A percentile compares a stretch with the other conserved stretches of the same genome.
These are phyloP conservation scores for Platypus cylindrus DNA, from an alignment of 2,888 invertebrate species.

Conservation along the genomic window DNA sequence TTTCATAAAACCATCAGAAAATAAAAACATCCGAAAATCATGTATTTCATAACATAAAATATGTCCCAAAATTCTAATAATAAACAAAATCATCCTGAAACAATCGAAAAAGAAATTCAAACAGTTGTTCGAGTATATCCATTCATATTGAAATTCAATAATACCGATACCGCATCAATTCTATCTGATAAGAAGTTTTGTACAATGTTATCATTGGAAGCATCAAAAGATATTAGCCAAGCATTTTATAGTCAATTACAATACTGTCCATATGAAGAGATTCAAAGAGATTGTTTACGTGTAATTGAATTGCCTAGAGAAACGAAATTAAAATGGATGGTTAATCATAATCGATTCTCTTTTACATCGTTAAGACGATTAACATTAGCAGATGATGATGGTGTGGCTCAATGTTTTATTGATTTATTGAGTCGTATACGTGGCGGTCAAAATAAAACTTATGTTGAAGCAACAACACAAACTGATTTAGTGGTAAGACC, in stretches of 20 bases:
- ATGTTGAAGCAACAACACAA: slow-evolving; percentile 14
- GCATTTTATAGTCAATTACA: slow-evolving; percentile 18
- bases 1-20: too few species aligned
- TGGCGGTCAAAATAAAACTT: slow-evolving; percentile 4
- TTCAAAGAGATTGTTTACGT: slow-evolving; percentile 16
- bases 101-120: slow-evolving; percentile 17
- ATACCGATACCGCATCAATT: slow-evolving; percentile 11
- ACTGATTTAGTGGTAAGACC: slow-evolving; percentile 19
- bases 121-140: slow-evolving; percentile 21
- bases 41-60: too few species aligned
- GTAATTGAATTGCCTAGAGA: slow-evolving; percentile 18
- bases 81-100: not conserved
- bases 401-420: slow-evolving; percentile 17
- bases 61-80: too few species aligned
- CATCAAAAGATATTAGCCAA: slow-evolving; percentile 6
- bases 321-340: slow-evolving; percentile 16
- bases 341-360: slow-evolving; percentile 2
- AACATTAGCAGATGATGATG: slow-evolving; percentile 20
- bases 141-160: slow-evolving; percentile 16
- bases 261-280: slow-evolving; percentile 21
- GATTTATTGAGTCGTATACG: slow-evolving; percentile 13
- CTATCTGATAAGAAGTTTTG: slow-evolving; percentile 17
- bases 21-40: too few species aligned
- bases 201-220: slow-evolving; percentile 10
- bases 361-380: slow-evolving; percentile 9